Conservation (phyloP, 2,113 vertebrate species). For the Mesembrinibis cayennensis region DNA sequence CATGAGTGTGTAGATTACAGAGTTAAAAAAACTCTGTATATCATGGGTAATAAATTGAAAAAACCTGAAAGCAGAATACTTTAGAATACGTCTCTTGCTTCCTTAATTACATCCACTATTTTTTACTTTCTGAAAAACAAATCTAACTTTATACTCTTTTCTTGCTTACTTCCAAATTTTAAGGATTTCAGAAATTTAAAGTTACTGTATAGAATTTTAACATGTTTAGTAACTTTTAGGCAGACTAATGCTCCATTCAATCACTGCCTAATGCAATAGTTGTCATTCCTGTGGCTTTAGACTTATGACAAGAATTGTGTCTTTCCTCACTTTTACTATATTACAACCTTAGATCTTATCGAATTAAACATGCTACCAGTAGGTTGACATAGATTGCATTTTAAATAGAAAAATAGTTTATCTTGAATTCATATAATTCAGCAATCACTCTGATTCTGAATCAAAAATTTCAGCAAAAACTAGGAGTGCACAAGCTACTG, state of each 20-base stretch:
- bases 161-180: neutral
- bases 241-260: neutral
- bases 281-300: neutral
- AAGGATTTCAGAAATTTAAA: neutral
- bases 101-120: neutral
- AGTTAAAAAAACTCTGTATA: neutral
- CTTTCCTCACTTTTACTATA: neutral
- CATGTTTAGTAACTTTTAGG: neutral
- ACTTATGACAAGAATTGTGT: neutral
- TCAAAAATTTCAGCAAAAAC: conserved; percentile 34
- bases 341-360: neutral
- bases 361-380: neutral
- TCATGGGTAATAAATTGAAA: neutral
- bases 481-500: neutral
- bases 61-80: neutral
- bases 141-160: neutral
- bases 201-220: neutral
- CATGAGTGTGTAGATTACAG: neutral
- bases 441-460: conserved; percentile 14
- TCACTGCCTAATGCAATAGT: neutral
- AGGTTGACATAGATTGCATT: neutral
- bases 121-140: neutral
- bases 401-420: neutral
- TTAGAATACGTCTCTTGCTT: neutral
- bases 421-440: neutral